Percentiles rank a stretch among this genome's conserved stretches.
These are phyloP conservation scores for Hippasteria phrygiana DNA, from an alignment of 53 echinoderm and acorn worm genomes.

Conservation along the genomic window DNA sequence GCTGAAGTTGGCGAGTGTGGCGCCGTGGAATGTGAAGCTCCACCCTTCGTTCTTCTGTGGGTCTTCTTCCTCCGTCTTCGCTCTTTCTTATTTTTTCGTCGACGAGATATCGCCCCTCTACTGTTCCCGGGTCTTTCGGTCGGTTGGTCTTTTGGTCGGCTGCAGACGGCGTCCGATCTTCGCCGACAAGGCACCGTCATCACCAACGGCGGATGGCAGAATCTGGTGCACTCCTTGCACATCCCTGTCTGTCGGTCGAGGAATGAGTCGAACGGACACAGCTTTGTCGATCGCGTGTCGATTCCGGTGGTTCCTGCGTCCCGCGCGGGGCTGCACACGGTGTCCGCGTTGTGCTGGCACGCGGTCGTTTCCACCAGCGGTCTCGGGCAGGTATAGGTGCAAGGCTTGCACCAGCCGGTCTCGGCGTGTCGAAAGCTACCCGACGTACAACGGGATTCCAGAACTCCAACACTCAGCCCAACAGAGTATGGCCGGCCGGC, in stretches of 20 bases:
- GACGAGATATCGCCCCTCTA: not conserved
- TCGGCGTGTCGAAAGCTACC: not conserved
- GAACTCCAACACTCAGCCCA: not conserved
- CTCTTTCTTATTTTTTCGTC: not conserved
- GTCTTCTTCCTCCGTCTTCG: not conserved
- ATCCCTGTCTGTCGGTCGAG: not conserved
- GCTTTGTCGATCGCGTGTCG: not conserved
- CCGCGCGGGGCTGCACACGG: not conserved
- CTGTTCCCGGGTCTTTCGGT: not conserved
- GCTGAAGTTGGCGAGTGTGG: not conserved
- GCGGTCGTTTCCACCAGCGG: not conserved
- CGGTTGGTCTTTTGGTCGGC: not conserved
- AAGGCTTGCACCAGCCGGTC: constrained; percentile 3
- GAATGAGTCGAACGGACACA: constrained; percentile 27
- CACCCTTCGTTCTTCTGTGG: not conserved
- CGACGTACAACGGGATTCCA: not conserved
- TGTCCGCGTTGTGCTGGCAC: constrained; percentile 43
- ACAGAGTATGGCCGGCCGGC: not conserved
- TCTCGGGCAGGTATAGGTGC: constrained; percentile 8
- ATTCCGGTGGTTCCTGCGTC: not conserved
- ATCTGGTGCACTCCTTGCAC: constrained; percentile 7
- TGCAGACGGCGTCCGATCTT: constrained; percentile 31
- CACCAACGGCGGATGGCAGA: not conserved
- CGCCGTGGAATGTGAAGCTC: not conserved
- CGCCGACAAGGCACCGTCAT: constrained; percentile 8